Base-by-base conservation (phyloP, 2,888 invertebrate species). In the Pseudeuparius sepicola region DNA sequence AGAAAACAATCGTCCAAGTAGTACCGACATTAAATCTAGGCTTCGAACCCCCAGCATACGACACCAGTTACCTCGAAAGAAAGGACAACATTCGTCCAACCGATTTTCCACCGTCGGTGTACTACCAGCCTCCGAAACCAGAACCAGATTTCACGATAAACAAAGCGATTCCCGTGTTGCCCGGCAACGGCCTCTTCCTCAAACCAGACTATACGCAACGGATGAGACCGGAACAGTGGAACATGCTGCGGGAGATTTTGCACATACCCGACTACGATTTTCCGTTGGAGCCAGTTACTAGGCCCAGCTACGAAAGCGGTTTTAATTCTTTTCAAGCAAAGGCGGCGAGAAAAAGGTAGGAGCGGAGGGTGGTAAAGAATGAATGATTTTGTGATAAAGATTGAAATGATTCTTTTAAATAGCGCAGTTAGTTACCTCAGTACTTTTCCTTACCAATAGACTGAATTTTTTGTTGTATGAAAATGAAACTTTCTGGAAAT, bases 231-330 rank as follows among this genome's bases (percentile, higher is more conserved):
- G 44, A 52, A 31, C 49, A 59, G 24, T 57, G 59, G 53, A 51
- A 56, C 27, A 53, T 59, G 31, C 37, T 64, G 17, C 47, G 60
- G 37, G 48, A 52, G 20, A 46, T 54, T 33, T 60, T 60, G 43
- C 50, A 57, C 4, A 63, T 64, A 37, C 64, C 64, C 1, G 63
- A 63, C 41, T 62, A 58, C 36, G 59, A 62, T 32, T 63, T 64
- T 50, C 64, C 63, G 1, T 45, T 64, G 34, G 64, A 63, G 37
- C 45, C 52, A 1, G 55, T 49, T 3, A 38, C 49, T 0, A 49
- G 61, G 32, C 61, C 61, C 3, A 51, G 57, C 35, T 64, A 64
- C 35, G 59, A 57, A 14, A 55, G 56, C 39, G 52, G 52, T 3
- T 47, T 55, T n/a, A 57, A 51, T 46, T 63, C 63, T n/a, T 63